Evolutionary conservation across 23 tunicate species (phyloP), one percentile per base, ranked within the genome.

Genomic region (Diplosoma virens): DNA sequence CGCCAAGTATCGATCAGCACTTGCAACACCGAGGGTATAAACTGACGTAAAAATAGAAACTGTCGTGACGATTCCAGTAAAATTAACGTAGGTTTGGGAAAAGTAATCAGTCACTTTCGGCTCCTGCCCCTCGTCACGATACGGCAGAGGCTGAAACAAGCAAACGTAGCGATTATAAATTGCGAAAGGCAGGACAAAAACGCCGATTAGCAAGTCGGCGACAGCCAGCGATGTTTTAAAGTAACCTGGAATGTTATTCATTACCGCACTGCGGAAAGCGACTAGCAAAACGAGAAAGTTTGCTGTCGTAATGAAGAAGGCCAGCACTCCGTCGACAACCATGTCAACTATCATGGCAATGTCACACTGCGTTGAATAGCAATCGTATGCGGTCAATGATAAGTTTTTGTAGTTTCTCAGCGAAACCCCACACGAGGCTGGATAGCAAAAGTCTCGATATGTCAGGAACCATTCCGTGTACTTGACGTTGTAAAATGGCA

Each of bases 201-300:
- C 28, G 22, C 97, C 97, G 24, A 90, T 77, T 4, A 84, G 66
- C 5, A 90, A 58, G 58, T 90, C 97, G 20, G 97, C 90, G 33
- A 85, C 58, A 1, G 97, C 97, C 47, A 90, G 70, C 20, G 97
- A 90, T 33, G 84, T 80, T 75, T 90, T 90, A 74, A 90, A 90
- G 56, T 90, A 90, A n/a, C 97, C 97, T 3, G 97, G 97, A 9
- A 90, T 68, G 79, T 90, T 90, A 33, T 80, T 66, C 90, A 90
- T 90, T 4, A 67, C 81, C 22, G 75, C 37, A 3, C 86, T 84
- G 0, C 90, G 55, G 18, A 56, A 66, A 3, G 84, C 84, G 6
- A 90, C 90, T 1, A 72, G 66, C 3, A 90, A 58, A 48, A 90
- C 97, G 35, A 90, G 35, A 11, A 35, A 4, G 64, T 90, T 90